Evolutionary conservation across 2,797 vertebrate species (phyloP), one percentile per base, ranked within the genome.

Genomic region (Parotocinclus haroldoi): DNA sequence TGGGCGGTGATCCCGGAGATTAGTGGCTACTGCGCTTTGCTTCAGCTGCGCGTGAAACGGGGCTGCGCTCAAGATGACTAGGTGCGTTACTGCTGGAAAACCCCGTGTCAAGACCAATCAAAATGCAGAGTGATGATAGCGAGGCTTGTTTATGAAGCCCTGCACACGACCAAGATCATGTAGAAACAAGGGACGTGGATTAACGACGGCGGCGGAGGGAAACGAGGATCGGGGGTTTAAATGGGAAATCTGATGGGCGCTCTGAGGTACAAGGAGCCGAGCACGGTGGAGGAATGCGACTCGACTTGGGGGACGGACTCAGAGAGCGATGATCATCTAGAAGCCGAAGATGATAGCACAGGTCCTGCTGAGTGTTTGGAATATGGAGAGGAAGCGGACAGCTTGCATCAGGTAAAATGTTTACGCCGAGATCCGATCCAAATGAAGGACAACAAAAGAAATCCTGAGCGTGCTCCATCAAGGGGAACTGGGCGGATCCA

Each of bases 261-360:
- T 76, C 92, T 86, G 92, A 92, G 92, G 74, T 89, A 91, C 84
- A 94, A 89, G 89, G 96, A 98, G 90, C 96, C 96, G 85, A 92
- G 91, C 87, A 95, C 93, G 68, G 92, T 96, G 79, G 95, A 95
- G 88, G 96, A 97, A 84, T 97, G 95, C 81, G 95, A 97, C 90
- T 98, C 95, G 81, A 96, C 95, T 80, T 97, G 96, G 95, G 94
- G 92, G 69, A 94, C 92, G 44, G 95, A 96, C 88, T 96, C 95
- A 4, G 95, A 95, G 81, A 80, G 87, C 63, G 91, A 93, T 18
- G 83, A 88, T 66, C 81, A 76, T 68, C 79, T 39, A 51, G 66
- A 14, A 63, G 63, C 19, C 68, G 81, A 66, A 2, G 86, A 85
- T 3, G 85, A 88, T 53, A 84, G 88, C 83, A 83, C 81, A 81